A percentile compares a stretch with the other conserved stretches of the same genome.
These are phyloP conservation scores for Acronicta leporina DNA, from an alignment of 2,888 invertebrate species.

Conservation along the genomic window DNA sequence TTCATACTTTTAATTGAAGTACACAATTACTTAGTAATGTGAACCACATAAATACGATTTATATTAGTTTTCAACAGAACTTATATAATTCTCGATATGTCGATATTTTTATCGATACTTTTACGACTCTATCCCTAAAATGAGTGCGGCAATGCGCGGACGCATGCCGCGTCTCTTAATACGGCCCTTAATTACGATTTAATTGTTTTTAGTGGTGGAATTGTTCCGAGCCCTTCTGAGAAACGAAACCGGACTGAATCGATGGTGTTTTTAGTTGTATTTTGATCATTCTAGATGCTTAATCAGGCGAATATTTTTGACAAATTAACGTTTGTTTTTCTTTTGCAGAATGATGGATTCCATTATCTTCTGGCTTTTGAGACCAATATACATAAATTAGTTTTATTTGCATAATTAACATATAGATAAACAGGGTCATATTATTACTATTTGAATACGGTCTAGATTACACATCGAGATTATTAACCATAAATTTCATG, in stretches of 20 bases:
- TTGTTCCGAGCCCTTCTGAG: constrained; percentile 76
- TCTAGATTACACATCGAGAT: constrained; percentile 27
- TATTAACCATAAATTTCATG: constrained; percentile 16
- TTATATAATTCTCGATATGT: too few species aligned
- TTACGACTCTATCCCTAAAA: constrained; percentile 74
- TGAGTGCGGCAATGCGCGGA: constrained; percentile 71
- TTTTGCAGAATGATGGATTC: constrained; percentile 5
- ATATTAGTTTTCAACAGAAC: too few species aligned
- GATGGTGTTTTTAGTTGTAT: constrained; percentile 61
- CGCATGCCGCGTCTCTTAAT: constrained; percentile 83
- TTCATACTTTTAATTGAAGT: too few species aligned
- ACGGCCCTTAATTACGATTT: constrained; percentile 86
- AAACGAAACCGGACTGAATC: constrained; percentile 61
- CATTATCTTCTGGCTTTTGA: constrained; percentile 31
- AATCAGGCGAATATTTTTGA: constrained; percentile 37
- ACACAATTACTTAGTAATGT: too few species aligned
- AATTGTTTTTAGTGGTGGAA: constrained; percentile 85
- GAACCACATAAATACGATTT: too few species aligned
- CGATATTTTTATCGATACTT: constrained; percentile 20
- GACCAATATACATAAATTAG: constrained; percentile 19
- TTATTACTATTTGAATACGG: constrained; percentile 25
- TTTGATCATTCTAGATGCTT: constrained; percentile 62
- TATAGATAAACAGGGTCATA: constrained; percentile 28
- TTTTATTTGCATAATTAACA: constrained; percentile 35
- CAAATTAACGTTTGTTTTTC: constrained; percentile 18